Conservation (phyloP, 2,113 vertebrate genomes). For the Hyaena hyaena region DNA sequence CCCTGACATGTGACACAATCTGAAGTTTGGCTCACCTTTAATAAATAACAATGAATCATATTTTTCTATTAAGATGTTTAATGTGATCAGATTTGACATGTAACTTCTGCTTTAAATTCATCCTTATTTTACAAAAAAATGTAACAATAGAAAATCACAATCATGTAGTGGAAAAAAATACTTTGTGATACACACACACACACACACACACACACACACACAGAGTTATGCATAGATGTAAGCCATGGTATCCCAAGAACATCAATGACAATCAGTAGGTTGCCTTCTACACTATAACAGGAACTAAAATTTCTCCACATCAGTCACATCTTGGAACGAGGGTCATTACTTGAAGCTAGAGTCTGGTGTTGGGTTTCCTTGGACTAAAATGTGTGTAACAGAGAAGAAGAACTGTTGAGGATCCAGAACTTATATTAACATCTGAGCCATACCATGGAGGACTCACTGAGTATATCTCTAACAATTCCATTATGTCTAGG, state of each 20-base stretch:
- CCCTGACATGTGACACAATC: background rate
- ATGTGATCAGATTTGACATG: background rate
- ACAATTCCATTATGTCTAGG: background rate
- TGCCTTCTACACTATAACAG: background rate
- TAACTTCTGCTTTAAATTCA: background rate
- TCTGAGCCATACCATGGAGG: accelerated
- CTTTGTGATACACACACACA: background rate
- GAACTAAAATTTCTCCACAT: background rate
- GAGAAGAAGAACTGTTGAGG: background rate
- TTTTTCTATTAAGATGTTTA: background rate
- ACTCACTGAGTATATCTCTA: background rate
- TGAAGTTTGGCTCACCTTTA: background rate
- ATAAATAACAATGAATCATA: background rate
- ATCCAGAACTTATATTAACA: background rate
- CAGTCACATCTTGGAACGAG: background rate
- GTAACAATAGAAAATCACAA: background rate
- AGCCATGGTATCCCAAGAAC: background rate
- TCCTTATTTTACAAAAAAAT: background rate
- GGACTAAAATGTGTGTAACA: background rate
- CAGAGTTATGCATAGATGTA: background rate
- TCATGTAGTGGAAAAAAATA: background rate
- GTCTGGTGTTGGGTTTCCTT: background rate
- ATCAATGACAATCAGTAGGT: accelerated
- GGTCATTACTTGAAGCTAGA: background rate
- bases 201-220: background rate